These are phyloP conservation scores for Scatophagus argus DNA, from an alignment of 2,113 vertebrate species.

Conservation along the genomic window DNA sequence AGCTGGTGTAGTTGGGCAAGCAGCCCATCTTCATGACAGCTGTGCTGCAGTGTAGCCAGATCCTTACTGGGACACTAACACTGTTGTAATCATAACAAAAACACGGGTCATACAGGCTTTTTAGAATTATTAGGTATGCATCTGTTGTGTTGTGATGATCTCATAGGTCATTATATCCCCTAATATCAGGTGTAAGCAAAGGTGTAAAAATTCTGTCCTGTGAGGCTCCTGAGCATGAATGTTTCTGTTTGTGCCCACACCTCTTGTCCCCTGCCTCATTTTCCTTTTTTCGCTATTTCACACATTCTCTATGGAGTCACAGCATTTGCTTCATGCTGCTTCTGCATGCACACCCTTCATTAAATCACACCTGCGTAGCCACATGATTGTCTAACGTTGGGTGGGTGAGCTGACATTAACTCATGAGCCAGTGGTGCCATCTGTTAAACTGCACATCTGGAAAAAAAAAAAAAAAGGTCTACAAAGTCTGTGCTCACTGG, in stretches of 20 bases:
- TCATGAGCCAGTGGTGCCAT: constrained; percentile 22
- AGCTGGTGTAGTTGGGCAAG: constrained; percentile 72
- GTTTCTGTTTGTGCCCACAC: neutral
- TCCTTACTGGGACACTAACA: constrained; percentile 63
- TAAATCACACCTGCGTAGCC: constrained; percentile 44
- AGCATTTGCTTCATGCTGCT: constrained; percentile 31
- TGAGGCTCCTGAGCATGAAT: neutral
- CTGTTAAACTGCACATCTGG: constrained; percentile 41
- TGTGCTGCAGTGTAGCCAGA: constrained; percentile 65
- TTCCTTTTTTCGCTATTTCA: constrained; percentile 19
- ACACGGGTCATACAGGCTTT: constrained; percentile 44
- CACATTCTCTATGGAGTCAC: constrained; percentile 18
- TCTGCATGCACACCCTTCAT: constrained; percentile 36
- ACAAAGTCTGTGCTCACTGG: neutral
- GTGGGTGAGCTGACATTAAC: constrained; percentile 17
- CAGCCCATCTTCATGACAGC: constrained; percentile 72
- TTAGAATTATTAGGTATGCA: constrained; percentile 32
- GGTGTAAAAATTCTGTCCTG: constrained; percentile 14
- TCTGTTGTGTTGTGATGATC: constrained; percentile 45
- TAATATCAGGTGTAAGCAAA: constrained; percentile 44
- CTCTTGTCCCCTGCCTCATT: neutral
- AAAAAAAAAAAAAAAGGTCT: neutral
- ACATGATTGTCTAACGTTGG: neutral
- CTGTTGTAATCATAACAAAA: constrained; percentile 59
- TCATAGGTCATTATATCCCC: constrained; percentile 30